Evolutionary conservation across 2,888 invertebrate genomes (phyloP).

Genomic region (Harpalus rubripes): DNA sequence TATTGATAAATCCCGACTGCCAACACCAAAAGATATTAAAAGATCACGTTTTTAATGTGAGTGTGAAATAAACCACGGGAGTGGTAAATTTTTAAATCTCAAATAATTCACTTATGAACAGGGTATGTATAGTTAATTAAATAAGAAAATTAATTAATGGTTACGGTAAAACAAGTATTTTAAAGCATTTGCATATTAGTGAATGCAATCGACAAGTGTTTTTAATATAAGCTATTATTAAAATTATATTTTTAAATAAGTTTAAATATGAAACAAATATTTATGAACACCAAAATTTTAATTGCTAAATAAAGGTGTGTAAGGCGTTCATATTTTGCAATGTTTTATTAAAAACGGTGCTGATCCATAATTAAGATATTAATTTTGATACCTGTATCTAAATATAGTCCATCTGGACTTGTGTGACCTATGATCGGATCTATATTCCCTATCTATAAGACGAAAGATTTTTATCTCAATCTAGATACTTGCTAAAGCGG

Average conservation of each 20-base stretch:
- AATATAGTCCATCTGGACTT: slow-evolving; percentile 38
- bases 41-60: too few species aligned
- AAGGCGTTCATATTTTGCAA: slow-evolving; percentile 20
- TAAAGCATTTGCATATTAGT: background rate
- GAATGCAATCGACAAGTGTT: background rate
- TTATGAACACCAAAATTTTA: slow-evolving; percentile 19
- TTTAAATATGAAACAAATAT: slow-evolving; percentile 18
- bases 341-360: slow-evolving; percentile 17
- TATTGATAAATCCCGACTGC: too few species aligned
- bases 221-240: slow-evolving; percentile 10
- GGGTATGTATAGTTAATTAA: background rate
- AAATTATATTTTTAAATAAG: slow-evolving; percentile 22
- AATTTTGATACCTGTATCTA: slow-evolving; percentile 47
- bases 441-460: slow-evolving; percentile 28
- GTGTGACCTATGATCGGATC: slow-evolving; percentile 49
- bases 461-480: slow-evolving; percentile 38
- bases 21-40: too few species aligned
- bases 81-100: too few species aligned
- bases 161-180: background rate
- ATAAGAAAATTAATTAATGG: background rate
- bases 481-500: slow-evolving; percentile 32
- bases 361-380: slow-evolving; percentile 51
- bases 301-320: slow-evolving; percentile 14
- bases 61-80: too few species aligned
- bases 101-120: too few species aligned